phyloP scores from a whole-genome alignment of 1,140 invertebrate genomes.

The Trichomalopsis sarcophagae region DNA sequence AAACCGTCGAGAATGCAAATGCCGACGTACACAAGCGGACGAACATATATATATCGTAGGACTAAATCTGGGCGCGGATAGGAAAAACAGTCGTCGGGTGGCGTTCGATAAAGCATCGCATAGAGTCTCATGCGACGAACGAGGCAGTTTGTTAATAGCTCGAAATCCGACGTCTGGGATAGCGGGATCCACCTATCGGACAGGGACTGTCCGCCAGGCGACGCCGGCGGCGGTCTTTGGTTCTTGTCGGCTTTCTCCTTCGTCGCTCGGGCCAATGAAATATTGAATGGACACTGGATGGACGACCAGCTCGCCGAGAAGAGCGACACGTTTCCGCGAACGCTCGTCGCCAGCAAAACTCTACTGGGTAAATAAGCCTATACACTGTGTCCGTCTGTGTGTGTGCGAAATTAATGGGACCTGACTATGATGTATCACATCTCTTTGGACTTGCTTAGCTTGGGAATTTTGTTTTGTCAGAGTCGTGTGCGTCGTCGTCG shows the following conservation, averaged over 20 bases:
- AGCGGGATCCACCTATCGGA: not conserved
- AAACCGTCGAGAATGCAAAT: not conserved
- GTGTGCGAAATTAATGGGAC: too few species aligned
- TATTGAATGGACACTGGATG: constrained; percentile 51
- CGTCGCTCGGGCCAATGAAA: constrained; percentile 38
- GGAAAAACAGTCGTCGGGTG: too few species aligned
- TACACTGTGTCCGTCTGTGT: too few species aligned
- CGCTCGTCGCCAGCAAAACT: constrained; percentile 45
- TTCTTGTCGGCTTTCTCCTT: constrained; percentile 20
- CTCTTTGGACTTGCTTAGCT: too few species aligned
- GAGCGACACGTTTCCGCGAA: constrained; percentile 33
- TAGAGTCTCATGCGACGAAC: not conserved
- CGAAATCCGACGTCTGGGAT: not conserved
- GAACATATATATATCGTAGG: not conserved
- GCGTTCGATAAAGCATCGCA: not conserved
- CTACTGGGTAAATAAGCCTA: constrained; percentile 41
- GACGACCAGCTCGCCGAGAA: constrained; percentile 41
- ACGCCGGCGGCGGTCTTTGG: not conserved
- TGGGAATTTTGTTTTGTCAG: too few species aligned
- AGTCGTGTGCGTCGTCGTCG: too few species aligned
- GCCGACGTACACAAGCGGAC: too few species aligned
- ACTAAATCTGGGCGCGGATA: not conserved
- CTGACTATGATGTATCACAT: too few species aligned
- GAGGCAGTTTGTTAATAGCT: constrained; percentile 39
- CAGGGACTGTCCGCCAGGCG: not conserved